Evolutionary conservation across 2,797 vertebrate genomes (phyloP).

Genomic region (Ataeniobius toweri): DNA sequence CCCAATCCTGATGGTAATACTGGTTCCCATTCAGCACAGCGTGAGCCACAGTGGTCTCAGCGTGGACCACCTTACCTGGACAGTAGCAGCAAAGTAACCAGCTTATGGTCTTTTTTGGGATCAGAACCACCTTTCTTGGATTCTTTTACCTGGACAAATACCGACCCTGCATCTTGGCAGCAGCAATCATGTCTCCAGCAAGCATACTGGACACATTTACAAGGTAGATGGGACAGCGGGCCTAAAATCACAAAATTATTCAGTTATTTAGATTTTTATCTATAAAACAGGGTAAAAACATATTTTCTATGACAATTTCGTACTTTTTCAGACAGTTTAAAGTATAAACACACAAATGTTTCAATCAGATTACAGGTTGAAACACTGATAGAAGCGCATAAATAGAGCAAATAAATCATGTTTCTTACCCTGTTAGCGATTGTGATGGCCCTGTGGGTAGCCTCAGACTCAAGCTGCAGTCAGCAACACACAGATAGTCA

Average conservation of each 20-base stretch:
- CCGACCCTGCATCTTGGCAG: slow-evolving; percentile 89
- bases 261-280: neutral
- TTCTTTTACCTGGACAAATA: neutral
- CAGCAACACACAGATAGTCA: slow-evolving; percentile 9
- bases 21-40: slow-evolving; percentile 92
- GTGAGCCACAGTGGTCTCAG: slow-evolving; percentile 92
- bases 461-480: slow-evolving; percentile 89
- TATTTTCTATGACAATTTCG: too few relatives aligned
- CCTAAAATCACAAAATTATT: slow-evolving; percentile 46
- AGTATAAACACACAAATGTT: neutral
- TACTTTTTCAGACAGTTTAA: too few relatives aligned
- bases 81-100: neutral
- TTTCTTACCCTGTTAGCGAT: slow-evolving; percentile 86
- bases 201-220: slow-evolving; percentile 92
- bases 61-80: slow-evolving; percentile 92
- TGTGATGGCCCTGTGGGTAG: slow-evolving; percentile 90
- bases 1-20: slow-evolving; percentile 98
- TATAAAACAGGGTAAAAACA: neutral
- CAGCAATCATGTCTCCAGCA: slow-evolving; percentile 88
- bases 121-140: neutral
- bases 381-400: neutral
- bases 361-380: neutral
- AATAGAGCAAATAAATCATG: neutral
- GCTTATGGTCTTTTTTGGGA: neutral
- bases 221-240: slow-evolving; percentile 88